Conservation (phyloP, 2,113 vertebrate genomes). For the Salvelinus fontinalis region DNA sequence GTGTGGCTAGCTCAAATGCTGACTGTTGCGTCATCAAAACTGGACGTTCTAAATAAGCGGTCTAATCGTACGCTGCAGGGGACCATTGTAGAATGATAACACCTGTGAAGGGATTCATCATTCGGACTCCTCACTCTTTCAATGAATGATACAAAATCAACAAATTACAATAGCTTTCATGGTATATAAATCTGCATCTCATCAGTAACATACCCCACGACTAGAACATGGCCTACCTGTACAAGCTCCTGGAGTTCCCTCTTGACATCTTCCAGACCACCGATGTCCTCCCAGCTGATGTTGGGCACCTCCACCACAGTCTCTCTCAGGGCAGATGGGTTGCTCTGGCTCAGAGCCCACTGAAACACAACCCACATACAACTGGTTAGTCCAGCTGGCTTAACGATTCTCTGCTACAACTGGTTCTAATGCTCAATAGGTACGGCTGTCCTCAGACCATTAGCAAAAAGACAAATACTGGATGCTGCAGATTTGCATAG, state of each 20-base stretch:
- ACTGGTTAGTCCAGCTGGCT: neutral
- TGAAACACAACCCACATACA: slow-evolving; percentile 39
- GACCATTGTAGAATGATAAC: no score
- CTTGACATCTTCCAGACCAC: slow-evolving; percentile 88
- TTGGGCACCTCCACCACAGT: slow-evolving; percentile 89
- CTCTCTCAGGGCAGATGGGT: slow-evolving; percentile 86
- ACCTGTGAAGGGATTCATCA: no score
- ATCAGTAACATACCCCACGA: neutral
- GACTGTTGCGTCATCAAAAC: no score
- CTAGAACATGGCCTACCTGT: slow-evolving; percentile 69
- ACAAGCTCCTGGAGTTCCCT: slow-evolving; percentile 89
- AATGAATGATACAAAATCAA: no score
- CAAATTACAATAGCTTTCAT: no score
- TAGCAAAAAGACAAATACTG: no score
- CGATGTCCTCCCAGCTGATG: slow-evolving; percentile 90
- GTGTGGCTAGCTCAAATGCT: no score
- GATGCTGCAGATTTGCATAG: no score
- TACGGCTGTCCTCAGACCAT: no score
- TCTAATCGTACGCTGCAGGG: no score
- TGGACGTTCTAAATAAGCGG: no score
- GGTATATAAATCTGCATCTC: neutral
- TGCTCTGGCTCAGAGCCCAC: slow-evolving; percentile 92
- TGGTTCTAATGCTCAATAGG: neutral
- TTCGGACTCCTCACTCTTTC: no score
- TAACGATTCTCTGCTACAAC: neutral